Evolutionary conservation across 2,113 vertebrate genomes (phyloP), one percentile per base, ranked within the genome.

Genomic region (Vulpes ferrilata): DNA sequence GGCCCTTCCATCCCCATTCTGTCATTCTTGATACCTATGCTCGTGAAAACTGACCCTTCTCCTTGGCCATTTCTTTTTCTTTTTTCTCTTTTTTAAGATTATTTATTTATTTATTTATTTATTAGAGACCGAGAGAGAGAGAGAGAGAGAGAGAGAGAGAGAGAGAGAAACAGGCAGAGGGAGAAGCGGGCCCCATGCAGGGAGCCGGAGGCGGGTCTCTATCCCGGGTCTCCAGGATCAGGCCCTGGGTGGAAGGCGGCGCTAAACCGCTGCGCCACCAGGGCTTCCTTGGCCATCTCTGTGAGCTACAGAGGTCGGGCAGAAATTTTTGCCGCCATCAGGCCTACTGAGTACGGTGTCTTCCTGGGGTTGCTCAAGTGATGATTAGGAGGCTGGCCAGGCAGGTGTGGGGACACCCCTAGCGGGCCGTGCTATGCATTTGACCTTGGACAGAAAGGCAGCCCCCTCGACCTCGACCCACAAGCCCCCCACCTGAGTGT

Each of bases 401-500:
- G 15, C 25, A 51, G 90, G 12, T 19, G 25, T 7, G 51, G n/a
- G 78, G 8, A 7, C 11, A 0, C 17, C 17, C 38, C 27, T 59
- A 1, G 13, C 11, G 17, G 43, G 23, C 90, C 30, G 32, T n/a
- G 60, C 71, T 20, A 1, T 7, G 35, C 53, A n/a, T 16, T 32
- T 78, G 88, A 53, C 32, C 74, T 57, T 3, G 48, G 59, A 59
- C 38, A 35, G 35, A 38, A 69, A 20, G 32, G 12, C 53, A 25
- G 74, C 3, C 11, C 25, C 76, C 51, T 10, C 0, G 2, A 11
- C 76, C 51, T 10, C 0, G 2, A 11, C 48, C 48, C 11, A 0
- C 1, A 0, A 5, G 1, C 17, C 4, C 25, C 87, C 38, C 98
- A 99, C 99, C 99, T 99, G 98, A 99, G 99, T 3, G 99, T 99